Conservation (phyloP, 2,797 vertebrate species). For the Tachyglossus aculeatus region DNA sequence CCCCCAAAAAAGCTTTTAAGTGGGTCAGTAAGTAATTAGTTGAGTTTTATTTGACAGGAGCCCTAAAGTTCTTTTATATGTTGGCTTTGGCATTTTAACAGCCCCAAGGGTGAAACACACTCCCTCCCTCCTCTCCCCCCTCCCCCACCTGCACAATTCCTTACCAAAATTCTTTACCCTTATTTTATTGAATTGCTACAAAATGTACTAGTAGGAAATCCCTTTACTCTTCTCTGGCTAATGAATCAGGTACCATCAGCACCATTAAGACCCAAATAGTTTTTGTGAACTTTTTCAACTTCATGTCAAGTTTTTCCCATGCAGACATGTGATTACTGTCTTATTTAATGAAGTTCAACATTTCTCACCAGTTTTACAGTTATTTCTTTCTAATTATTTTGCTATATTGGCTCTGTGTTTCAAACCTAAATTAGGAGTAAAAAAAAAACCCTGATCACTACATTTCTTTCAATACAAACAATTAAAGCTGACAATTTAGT, state of each 20-base stretch:
- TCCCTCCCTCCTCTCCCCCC: background rate
- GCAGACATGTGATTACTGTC: no score
- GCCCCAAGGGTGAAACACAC: no score
- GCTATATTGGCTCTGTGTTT: background rate
- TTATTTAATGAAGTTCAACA: no score
- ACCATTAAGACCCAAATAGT: background rate
- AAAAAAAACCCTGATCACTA: conserved; percentile 1
- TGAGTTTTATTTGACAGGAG: no score
- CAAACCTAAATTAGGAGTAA: conserved; percentile 2
- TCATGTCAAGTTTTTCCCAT: no score
- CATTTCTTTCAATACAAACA: background rate
- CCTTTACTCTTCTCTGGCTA: no score
- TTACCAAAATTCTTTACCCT: background rate
- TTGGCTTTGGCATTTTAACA: no score
- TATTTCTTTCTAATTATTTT: conserved; percentile 1
- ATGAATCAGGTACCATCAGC: no score
- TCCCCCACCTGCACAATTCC: background rate
- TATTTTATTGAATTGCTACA: background rate
- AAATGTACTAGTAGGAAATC: no score
- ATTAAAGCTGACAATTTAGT: background rate
- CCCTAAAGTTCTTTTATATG: no score
- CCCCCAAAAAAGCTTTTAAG: no score
- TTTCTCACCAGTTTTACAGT: background rate
- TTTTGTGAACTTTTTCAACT: background rate
- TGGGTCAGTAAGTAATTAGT: no score